These are phyloP conservation scores for Sussaba pulchella DNA, from an alignment of 2,888 invertebrate genomes.

Conservation along the genomic window DNA sequence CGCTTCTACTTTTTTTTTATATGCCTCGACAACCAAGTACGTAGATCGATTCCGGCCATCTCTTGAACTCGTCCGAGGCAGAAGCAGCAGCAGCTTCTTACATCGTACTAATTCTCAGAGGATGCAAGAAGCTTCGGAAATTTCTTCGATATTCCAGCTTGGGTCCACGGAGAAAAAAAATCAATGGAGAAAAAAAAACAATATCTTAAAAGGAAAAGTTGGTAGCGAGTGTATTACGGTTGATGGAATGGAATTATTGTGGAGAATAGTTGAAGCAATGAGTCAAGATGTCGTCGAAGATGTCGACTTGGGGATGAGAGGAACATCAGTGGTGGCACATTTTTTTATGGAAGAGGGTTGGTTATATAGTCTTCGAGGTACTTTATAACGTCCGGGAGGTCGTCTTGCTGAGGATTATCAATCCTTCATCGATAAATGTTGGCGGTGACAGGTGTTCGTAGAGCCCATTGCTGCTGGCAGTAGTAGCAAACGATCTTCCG, in stretches of 20 bases:
- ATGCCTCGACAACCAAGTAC: neutral
- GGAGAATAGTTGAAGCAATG: neutral
- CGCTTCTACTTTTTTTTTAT: neutral
- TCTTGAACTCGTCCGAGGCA: too few species aligned
- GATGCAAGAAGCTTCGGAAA: slow-evolving; percentile 22
- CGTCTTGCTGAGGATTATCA: slow-evolving; percentile 42
- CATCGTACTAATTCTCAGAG: slow-evolving; percentile 1
- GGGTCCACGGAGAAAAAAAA: neutral
- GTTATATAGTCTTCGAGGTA: neutral
- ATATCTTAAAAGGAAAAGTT: neutral
- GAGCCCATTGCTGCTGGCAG: slow-evolving; percentile 4
- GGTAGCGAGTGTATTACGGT: neutral
- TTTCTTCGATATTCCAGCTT: slow-evolving; percentile 20
- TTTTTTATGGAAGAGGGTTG: neutral
- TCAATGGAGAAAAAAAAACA: neutral
- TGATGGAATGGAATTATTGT: neutral
- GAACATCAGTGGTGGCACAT: neutral
- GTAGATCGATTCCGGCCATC: slow-evolving; percentile 16
- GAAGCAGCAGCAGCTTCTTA: neutral
- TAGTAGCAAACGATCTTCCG: neutral
- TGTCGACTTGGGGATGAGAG: neutral
- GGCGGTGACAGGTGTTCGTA: slow-evolving; percentile 23
- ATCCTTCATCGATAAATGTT: slow-evolving; percentile 57
- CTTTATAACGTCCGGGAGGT: slow-evolving; percentile 5
- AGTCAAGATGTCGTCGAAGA: slow-evolving; percentile 1